Base-by-base conservation (phyloP, 1,140 invertebrate species). In the Reticulitermes speratus region DNA sequence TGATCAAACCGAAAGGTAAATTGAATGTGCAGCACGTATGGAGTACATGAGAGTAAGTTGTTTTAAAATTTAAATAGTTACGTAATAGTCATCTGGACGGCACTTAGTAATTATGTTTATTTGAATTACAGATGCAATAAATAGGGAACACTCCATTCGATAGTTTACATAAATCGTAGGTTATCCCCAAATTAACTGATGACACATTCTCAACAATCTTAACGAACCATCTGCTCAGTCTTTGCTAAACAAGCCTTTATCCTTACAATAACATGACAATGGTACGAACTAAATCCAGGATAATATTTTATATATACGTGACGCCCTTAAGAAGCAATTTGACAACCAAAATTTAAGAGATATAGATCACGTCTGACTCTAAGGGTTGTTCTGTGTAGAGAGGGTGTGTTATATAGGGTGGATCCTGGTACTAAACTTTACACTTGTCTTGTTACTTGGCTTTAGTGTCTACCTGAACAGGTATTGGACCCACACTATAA, bases 351-450 rank as follows among this genome's bases (percentile, higher is more conserved):
- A 75, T 75, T n/a, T 30, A 48, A 75, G 65, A 75, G 65, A 75
- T 75, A 75, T 75, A 75, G 25, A 75, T 75, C 65, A 75, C 19
- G 52, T 55, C 52, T 55, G 52, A 21, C 52, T 55, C 52, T n/a
- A 75, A 30, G 65, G 65, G 65, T 75, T 75, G 65, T 30, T 75
- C 65, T 75, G 65, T 75, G 25, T 75, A 25, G n/a, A 75, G 65
- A 30, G 65, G 25, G 65, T 75, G 65, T 75, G 65, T 75, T 75
- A 14, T 75, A 6, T 25, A 75, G 65, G 65, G 65, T 30, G 65
- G 65, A 30, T 75, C n/a, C 65, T 75, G 65, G n/a, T 30, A 75
- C 65, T 75, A 75, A 75, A 75, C 65, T 75, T 75, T n/a, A 75
- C 65, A 75, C 65, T 75, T 75, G n/a, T 75, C 65, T 75, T 75